Evolutionary conservation across 2,888 invertebrate genomes (phyloP).

Genomic region (Macrosoma leucophasiata): DNA sequence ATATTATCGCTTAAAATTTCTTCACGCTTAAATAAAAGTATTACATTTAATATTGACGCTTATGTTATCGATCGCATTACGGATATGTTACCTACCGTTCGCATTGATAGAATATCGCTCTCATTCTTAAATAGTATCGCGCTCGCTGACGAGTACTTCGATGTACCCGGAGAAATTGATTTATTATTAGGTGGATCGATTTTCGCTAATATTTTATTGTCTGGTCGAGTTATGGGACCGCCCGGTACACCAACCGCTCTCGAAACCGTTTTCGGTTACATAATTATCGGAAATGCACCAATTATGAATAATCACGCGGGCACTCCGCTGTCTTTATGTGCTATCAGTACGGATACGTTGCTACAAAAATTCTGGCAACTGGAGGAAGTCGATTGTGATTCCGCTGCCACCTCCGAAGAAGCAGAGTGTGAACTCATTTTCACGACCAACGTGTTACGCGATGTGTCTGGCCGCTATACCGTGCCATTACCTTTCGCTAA

Average conservation of each 20-base stretch:
- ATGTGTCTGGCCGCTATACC: constrained; percentile 1
- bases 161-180: constrained; percentile 13
- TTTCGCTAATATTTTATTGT: constrained; percentile 7
- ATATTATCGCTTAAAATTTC: constrained; percentile 4
- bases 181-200: constrained; percentile 12
- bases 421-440: constrained; percentile 7
- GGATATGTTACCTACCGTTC: constrained; percentile 8
- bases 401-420: constrained; percentile 11
- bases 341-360: too few species aligned
- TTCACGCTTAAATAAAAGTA: constrained; percentile 2
- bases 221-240: constrained; percentile 3
- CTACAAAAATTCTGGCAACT: constrained; percentile 8
- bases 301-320: background rate
- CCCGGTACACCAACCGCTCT: constrained; percentile 3
- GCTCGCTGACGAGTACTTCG: constrained; percentile 11
- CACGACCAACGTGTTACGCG: background rate
- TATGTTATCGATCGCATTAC: constrained; percentile 16
- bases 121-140: constrained; percentile 6
- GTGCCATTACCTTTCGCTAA: constrained; percentile 7
- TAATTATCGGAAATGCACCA: constrained; percentile 6
- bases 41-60: constrained; percentile 12
- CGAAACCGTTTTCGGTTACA: constrained; percentile 1
- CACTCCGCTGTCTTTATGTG: constrained; percentile 1
- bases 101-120: too few species aligned
- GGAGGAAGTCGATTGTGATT: constrained; percentile 1